Base-by-base conservation (phyloP, 2,888 invertebrate species). In the Celastrina argiolus region DNA sequence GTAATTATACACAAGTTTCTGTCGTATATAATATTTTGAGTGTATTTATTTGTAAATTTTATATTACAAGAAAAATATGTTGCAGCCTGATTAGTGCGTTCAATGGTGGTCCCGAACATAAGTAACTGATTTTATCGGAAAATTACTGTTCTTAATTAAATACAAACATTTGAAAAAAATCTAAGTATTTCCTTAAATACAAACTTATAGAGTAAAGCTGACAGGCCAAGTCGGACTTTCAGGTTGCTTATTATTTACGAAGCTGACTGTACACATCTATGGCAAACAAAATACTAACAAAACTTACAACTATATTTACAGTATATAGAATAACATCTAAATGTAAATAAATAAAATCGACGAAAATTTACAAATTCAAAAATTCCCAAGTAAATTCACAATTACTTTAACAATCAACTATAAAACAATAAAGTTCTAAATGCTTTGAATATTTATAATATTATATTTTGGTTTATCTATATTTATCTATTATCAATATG, bases 201-300 rank as follows among this genome's bases (percentile, higher is more conserved):
- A 31, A 31, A 45, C 10, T 45, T 45, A 8, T 2, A 42, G 16
- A 42, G n/a, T 14, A 56, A 56, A 56, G 7, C 1, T 58, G 58
- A 58, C n/a, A 58, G 7, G 5, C n/a, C 16, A 31, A 58, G 31
- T 18, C 31, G 22, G 22, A 51, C 22, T 51, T 39, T 39, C 2
- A 14, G 22, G 61, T 61, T 61, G 39, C 61, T 61, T 61, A 39
- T 59, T 59, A 34, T 61, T 61, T 61, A 61, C 39, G 36, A 61
- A 39, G 61, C 61, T 61, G 61, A 61, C 39, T 61, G 61, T 39
- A 61, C 61, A 39, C 36, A 39, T 22, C 34, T 61, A 61, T 61
- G 61, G 61, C 61, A 61, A 61, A 61, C 61, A 39, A 34, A 31
- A 36, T 59, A 59, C 22, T 22, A 61, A 31, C 18, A 36, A 59